Evolutionary conservation across 1,140 invertebrate genomes (phyloP), one percentile per base, ranked within the genome.

Genomic region (Camponotus pennsylvanicus): DNA sequence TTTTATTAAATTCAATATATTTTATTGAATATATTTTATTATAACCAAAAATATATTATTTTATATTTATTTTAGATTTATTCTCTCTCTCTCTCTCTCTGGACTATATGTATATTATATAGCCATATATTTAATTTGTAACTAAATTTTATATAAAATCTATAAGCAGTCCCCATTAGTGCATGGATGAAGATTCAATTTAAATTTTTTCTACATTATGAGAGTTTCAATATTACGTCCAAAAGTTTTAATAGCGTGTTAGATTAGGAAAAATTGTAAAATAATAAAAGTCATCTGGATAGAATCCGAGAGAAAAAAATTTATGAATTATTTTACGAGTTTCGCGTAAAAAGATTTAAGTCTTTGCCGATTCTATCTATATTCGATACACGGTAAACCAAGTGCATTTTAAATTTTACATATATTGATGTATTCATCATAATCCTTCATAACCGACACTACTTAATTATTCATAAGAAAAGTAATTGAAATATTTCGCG

Each of bases 101-200:
- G 49, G 5, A 52, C 3, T 52, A 15, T 52, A 49, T 15, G 3
- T 45, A 49, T 49, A 76, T 27, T 61, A 59, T 40, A 59, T 21
- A 75, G 6, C 3, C 8, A 45, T 45, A 45, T 11, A 63, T 8
- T n/a, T 73, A 55, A 73, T 40, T 61, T 59, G 15, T 37, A 40
- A 76, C 2, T n/a, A 18, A 76, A 63, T 61, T 76, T 76, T 76
- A 76, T 18, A 32, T 42, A 76, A 40, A 63, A 61, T 27, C 27
- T 32, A 59, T 15, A 21, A 57, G 1, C 4, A 40, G 5, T 8
- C 4, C 1, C 27, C n/a, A 7, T 21, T 76, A 63, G 0, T 27
- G 8, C 4, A 27, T 76, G 1, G 3, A 18, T 61, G 42, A 42
- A 76, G 1, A 76, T 59, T 40, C 15, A 75, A 59, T 61, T 76